Evolutionary conservation across 37 sponge, comb jelly and placozoan species (phyloP).

Genomic region (Theonella swinhoei): DNA sequence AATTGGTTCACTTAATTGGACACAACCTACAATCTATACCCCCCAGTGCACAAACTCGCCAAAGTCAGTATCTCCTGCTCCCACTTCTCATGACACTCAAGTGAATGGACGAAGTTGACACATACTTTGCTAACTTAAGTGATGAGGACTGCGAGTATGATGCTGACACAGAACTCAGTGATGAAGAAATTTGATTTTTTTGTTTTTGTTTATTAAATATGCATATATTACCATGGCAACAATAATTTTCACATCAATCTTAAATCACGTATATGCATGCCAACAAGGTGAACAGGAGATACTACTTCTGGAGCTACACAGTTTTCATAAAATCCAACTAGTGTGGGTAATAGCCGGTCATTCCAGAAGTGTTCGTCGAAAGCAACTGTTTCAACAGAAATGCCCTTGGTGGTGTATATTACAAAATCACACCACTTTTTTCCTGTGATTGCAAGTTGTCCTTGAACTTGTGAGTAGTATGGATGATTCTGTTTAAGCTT

Average conservation of each 20-base stretch:
- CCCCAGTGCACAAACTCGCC: too few relatives aligned
- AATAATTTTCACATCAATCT: background rate
- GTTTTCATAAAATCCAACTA: constrained; percentile 58
- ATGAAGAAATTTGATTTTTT: background rate
- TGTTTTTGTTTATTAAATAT: too few relatives aligned
- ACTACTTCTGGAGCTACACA: constrained; percentile 70
- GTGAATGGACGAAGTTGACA: too few relatives aligned
- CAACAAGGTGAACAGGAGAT: constrained; percentile 52
- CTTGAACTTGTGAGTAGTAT: constrained; percentile 63
- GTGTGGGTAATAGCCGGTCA: constrained; percentile 29
- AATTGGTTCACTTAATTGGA: too few relatives aligned
- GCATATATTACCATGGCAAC: too few relatives aligned
- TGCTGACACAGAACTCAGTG: constrained; percentile 23
- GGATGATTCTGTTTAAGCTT: constrained; percentile 27
- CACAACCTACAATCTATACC: too few relatives aligned
- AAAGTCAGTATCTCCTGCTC: too few relatives aligned
- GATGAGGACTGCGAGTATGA: constrained; percentile 36
- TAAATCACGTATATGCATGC: constrained; percentile 39
- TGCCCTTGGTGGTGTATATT: constrained; percentile 44
- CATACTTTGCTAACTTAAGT: too few relatives aligned
- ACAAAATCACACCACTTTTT: constrained; percentile 71
- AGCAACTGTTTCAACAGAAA: constrained; percentile 41
- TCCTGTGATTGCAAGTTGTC: constrained; percentile 57
- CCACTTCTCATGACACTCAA: too few relatives aligned
- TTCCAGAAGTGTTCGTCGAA: constrained; percentile 44